Evolutionary conservation across 2,888 invertebrate genomes (phyloP).

Genomic region (Cecidostiba fungosa): DNA sequence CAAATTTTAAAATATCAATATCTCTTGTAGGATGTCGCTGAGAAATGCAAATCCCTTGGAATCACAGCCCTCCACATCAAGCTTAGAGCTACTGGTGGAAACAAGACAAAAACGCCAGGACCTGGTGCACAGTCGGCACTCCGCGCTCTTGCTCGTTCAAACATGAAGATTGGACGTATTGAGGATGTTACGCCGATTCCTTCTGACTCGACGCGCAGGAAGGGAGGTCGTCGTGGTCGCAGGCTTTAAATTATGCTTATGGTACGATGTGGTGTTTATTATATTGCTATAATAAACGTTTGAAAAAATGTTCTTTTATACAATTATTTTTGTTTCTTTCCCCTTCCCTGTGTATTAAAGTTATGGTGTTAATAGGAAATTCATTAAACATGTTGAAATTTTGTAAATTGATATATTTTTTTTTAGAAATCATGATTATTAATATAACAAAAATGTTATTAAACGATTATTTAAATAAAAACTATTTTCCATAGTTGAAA

Average conservation of each 20-base stretch:
- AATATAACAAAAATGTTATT: not conserved
- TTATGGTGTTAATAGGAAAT: not conserved
- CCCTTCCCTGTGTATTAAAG: not conserved
- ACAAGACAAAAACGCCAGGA: constrained; percentile 98
- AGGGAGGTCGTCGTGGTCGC: constrained; percentile 99
- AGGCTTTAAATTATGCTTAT: constrained; percentile 90
- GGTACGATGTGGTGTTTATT: constrained; percentile 55
- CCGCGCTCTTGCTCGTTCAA: constrained; percentile 98
- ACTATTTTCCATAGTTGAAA: not conserved
- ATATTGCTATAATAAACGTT: constrained; percentile 70
- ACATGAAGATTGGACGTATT: constrained; percentile 99
- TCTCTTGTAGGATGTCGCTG: constrained; percentile 93
- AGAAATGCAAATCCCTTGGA: constrained; percentile 97
- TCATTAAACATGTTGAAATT: not conserved
- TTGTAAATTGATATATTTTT: not conserved
- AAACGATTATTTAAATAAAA: not conserved
- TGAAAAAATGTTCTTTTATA: constrained; percentile 62
- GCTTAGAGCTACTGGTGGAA: constrained; percentile 98
- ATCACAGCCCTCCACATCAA: constrained; percentile 99
- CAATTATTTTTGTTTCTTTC: constrained; percentile 63
- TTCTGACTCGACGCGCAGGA: constrained; percentile 99
- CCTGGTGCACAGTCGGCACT: constrained; percentile 99
- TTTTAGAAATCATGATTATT: not conserved
- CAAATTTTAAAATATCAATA: not conserved
- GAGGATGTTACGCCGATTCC: constrained; percentile 99